phyloP scores from a whole-genome alignment of 1,140 invertebrate species.

The Drosophila lowei region DNA sequence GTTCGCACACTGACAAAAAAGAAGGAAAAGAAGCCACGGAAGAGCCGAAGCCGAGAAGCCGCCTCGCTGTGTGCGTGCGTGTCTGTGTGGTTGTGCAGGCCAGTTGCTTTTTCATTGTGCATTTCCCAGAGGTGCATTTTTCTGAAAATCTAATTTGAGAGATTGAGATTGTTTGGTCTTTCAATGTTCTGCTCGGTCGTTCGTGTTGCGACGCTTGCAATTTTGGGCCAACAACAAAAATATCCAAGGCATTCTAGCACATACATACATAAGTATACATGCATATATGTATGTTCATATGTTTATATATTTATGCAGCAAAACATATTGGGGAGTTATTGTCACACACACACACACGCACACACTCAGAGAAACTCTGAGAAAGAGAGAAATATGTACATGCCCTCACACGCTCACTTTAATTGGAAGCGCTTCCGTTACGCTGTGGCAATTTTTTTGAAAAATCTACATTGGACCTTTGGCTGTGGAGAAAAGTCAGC shows the following conservation, averaged over 20 bases:
- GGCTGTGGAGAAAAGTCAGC: constrained; percentile 23
- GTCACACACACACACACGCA: constrained; percentile 29
- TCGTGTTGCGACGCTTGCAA: constrained; percentile 77
- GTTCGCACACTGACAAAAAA: neutral
- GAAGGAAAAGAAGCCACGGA: constrained; percentile 1
- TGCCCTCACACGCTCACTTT: constrained; percentile 68
- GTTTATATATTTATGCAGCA: constrained; percentile 50
- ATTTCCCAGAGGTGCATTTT: constrained; percentile 83
- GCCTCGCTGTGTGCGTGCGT: constrained; percentile 22
- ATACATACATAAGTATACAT: constrained; percentile 19
- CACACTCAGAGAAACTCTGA: constrained; percentile 1
- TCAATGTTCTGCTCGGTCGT: constrained; percentile 71
- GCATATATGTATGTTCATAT: constrained; percentile 14
- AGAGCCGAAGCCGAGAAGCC: constrained; percentile 5
- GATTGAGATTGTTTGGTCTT: constrained; percentile 82
- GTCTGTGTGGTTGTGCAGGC: constrained; percentile 39
- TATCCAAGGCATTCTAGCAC: constrained; percentile 10
- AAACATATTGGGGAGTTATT: constrained; percentile 76
- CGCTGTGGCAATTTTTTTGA: constrained; percentile 73
- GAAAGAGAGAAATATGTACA: constrained; percentile 36
- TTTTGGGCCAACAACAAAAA: constrained; percentile 56
- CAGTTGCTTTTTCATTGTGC: constrained; percentile 78
- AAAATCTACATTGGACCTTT: constrained; percentile 69
- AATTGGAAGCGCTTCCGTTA: constrained; percentile 71
- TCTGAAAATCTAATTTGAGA: constrained; percentile 83